These are phyloP conservation scores for Drosophila takahashii DNA, from an alignment of 1,140 invertebrate species.

Conservation along the genomic window DNA sequence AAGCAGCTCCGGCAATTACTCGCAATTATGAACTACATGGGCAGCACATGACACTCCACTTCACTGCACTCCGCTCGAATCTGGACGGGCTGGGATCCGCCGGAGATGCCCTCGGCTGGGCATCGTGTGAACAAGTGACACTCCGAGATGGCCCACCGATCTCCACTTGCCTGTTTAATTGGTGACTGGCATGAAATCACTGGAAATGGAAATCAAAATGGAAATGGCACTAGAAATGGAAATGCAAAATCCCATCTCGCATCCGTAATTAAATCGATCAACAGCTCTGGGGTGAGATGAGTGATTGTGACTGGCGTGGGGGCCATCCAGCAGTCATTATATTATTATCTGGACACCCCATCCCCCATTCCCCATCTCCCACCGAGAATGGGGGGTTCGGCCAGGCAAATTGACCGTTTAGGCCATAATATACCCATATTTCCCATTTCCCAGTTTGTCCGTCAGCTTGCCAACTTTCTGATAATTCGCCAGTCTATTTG, in stretches of 20 bases:
- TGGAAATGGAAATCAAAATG: conserved; percentile 8
- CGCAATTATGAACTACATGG: conserved; percentile 76
- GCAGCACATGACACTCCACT: conserved; percentile 73
- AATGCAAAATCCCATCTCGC: conserved; percentile 39
- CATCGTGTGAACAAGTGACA: conserved; percentile 61
- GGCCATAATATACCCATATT: conserved; percentile 13
- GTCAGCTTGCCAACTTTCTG: not conserved
- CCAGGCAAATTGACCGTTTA: conserved; percentile 16
- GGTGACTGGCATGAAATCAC: conserved; percentile 54
- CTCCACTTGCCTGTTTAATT: conserved; percentile 61
- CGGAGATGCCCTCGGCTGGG: conserved; percentile 73
- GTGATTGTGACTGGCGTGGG: conserved; percentile 19
- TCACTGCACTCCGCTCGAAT: conserved; percentile 32
- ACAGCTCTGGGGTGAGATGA: conserved; percentile 24
- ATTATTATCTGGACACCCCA: not conserved
- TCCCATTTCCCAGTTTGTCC: not conserved
- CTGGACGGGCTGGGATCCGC: conserved; percentile 33
- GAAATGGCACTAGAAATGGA: conserved; percentile 5
- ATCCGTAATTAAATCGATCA: conserved; percentile 52
- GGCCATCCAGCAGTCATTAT: conserved; percentile 6
- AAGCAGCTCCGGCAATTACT: conserved; percentile 55
- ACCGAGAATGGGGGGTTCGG: not conserved
- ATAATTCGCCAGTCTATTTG: not conserved
- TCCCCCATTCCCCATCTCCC: not conserved
- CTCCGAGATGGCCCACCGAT: conserved; percentile 9